These are phyloP conservation scores for Triplophysa tibetana DNA, from an alignment of 2,113 vertebrate genomes.

Conservation along the genomic window DNA sequence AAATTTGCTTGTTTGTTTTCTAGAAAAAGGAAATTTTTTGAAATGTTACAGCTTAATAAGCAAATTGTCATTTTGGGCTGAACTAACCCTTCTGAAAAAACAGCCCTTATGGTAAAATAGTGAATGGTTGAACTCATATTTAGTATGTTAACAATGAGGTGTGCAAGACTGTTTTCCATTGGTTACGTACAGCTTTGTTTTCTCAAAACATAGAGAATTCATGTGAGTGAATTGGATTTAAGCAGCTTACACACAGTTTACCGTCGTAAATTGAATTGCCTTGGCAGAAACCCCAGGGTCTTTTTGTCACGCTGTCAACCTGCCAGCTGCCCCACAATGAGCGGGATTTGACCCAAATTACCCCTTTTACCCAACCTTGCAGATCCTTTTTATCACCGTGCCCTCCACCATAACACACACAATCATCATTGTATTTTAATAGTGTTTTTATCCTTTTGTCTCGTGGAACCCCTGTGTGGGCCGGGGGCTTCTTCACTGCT, in stretches of 20 bases:
- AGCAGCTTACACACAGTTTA: background rate
- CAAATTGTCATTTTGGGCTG: too few species aligned
- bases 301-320: background rate
- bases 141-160: too few species aligned
- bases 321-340: conserved; percentile 9
- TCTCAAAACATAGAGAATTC: background rate
- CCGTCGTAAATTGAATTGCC: conserved; percentile 23
- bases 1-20: too few species aligned
- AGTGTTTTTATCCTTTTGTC: conserved; percentile 25
- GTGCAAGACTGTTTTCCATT: background rate
- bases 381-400: conserved; percentile 36
- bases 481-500: conserved; percentile 7
- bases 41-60: too few species aligned
- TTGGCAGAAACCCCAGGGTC: conserved; percentile 16
- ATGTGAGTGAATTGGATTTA: background rate
- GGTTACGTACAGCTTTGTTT: background rate
- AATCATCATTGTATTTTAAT: background rate
- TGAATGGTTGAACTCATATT: too few species aligned
- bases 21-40: too few species aligned
- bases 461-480: conserved; percentile 21
- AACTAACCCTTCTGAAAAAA: too few species aligned
- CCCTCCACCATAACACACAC: background rate
- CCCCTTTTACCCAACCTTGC: background rate
- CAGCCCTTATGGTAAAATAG: too few species aligned
- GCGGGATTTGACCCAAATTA: conserved; percentile 26